Percentiles rank a stretch among this genome's conserved stretches.
phyloP scores from a whole-genome alignment of 2,113 vertebrate genomes.

The Ovis canadensis region DNA sequence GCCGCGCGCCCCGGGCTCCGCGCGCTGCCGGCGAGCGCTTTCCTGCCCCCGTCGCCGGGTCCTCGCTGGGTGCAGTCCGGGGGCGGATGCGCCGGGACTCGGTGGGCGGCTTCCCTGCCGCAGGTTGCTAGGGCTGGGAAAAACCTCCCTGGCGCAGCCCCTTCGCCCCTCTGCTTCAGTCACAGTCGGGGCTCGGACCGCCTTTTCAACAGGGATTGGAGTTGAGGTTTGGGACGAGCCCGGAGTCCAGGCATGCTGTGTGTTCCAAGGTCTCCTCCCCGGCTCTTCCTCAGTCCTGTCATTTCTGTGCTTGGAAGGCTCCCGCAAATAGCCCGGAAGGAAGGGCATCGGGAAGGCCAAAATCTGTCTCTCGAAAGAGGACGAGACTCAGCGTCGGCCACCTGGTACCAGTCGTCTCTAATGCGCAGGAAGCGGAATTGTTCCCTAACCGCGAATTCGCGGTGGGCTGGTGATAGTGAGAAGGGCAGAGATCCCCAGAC shows the following conservation, averaged over 20 bases:
- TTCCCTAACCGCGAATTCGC: neutral
- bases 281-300: neutral
- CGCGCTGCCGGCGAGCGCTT: neutral
- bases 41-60: neutral
- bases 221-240: neutral
- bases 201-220: neutral
- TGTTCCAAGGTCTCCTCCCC: neutral
- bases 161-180: neutral
- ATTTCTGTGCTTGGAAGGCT: neutral
- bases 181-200: neutral
- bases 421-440: conserved; percentile 19
- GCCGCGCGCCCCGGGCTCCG: neutral
- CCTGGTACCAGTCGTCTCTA: neutral
- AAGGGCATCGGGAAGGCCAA: neutral
- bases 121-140: neutral
- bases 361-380: neutral
- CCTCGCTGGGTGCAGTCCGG: neutral
- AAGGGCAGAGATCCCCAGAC: neutral
- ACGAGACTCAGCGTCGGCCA: neutral
- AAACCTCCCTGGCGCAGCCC: neutral
- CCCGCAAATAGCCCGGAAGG: neutral
- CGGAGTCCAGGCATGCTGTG: neutral
- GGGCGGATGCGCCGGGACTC: neutral
- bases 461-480: neutral
- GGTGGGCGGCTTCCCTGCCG: neutral